Percentiles rank a stretch among this genome's conserved stretches.
Evolutionary conservation across 2,888 invertebrate genomes (phyloP).

Genomic region (Byasa hedistus): DNA sequence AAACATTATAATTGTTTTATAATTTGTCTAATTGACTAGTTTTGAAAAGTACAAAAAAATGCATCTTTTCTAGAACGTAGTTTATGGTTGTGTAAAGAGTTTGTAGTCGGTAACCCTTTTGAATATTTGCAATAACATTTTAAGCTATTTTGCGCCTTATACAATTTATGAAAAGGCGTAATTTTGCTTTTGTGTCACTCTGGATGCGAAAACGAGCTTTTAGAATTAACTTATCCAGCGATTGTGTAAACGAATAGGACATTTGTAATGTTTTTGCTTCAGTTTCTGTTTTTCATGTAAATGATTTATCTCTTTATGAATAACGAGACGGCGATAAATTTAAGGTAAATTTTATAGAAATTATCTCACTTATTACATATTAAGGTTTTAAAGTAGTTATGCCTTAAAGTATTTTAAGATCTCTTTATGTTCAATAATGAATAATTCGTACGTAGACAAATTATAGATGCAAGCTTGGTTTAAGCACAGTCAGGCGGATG

Average conservation of each 20-base stretch:
- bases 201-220: slow-evolving; percentile 18
- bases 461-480: slow-evolving; percentile 4
- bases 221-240: slow-evolving; percentile 30
- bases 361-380: no score
- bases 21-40: no score
- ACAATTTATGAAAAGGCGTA: slow-evolving; percentile 17
- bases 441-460: neutral
- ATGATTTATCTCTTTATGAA: slow-evolving; percentile 33
- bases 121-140: slow-evolving; percentile 71
- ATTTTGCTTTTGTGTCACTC: slow-evolving; percentile 38
- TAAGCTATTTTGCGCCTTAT: slow-evolving; percentile 61
- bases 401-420: no score
- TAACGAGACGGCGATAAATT: neutral
- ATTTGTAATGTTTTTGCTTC: slow-evolving; percentile 22
- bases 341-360: no score
- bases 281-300: slow-evolving; percentile 25
- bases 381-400: no score
- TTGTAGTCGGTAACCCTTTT: slow-evolving; percentile 58
- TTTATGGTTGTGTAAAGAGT: slow-evolving; percentile 36
- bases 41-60: neutral
- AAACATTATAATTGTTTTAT: no score
- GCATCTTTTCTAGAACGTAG: slow-evolving; percentile 38
- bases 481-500: neutral
- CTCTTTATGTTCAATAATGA: neutral
- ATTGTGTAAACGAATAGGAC: slow-evolving; percentile 28